A percentile compares a stretch with the other conserved stretches of the same genome.
These are phyloP conservation scores for Campoplex nolae DNA, from an alignment of 2,888 invertebrate species.

Conservation along the genomic window DNA sequence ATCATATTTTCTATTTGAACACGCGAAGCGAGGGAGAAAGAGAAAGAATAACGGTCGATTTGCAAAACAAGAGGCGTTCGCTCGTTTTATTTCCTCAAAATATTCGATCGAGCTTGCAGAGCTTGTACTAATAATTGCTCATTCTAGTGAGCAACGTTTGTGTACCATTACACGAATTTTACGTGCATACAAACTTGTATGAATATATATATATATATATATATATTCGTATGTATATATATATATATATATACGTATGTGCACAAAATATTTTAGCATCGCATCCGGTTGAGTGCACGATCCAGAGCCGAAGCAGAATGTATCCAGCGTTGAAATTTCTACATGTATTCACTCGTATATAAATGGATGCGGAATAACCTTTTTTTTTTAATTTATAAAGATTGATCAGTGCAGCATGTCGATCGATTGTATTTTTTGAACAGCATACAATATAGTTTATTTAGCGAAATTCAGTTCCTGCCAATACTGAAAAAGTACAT, in stretches of 20 bases:
- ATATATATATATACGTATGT: neutral
- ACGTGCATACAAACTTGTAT: neutral
- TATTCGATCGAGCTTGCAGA: neutral
- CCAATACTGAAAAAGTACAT: neutral
- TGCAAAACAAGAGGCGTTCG: neutral
- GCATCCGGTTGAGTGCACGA: conserved; percentile 3
- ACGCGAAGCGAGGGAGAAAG: neutral
- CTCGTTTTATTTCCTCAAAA: conserved; percentile 1
- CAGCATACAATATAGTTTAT: neutral
- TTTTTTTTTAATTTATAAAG: neutral
- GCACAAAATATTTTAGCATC: conserved; percentile 1
- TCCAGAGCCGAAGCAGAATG: neutral
- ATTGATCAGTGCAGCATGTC: too few species aligned
- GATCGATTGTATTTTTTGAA: too few species aligned
- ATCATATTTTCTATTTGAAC: conserved; percentile 2
- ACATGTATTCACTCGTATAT: neutral
- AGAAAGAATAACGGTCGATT: neutral
- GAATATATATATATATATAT: neutral
- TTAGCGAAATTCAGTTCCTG: neutral
- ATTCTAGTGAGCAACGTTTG: conserved; percentile 8
- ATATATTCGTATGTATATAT: neutral
- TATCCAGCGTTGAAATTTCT: neutral
- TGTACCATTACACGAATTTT: conserved; percentile 8
- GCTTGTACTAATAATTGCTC: conserved; percentile 16
- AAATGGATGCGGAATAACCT: neutral